Evolutionary conservation across 2,113 vertebrate genomes (phyloP), one percentile per base, ranked within the genome.

Genomic region (Halcyon malimbica): DNA sequence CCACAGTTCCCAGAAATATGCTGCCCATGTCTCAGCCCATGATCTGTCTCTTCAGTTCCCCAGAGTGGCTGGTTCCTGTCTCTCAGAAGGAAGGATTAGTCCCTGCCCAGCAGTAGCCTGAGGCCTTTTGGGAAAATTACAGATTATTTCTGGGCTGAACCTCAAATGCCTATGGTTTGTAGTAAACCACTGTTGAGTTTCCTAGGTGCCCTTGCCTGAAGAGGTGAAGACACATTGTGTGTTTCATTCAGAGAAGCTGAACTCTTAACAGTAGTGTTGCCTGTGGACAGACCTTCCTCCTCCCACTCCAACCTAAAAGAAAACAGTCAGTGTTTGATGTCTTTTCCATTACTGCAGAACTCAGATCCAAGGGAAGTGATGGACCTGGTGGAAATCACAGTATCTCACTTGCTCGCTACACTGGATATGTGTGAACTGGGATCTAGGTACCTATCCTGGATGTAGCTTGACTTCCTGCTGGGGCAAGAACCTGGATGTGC

Each of bases 1-100:
- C 57, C 65, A 35, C 1, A 0, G 1, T 24, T 82, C n/a, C 37
- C 46, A 16, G 41, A 31, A 53, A 20, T 12, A 42, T 5, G 5
- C 13, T 67, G 13, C 18, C 8, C 0, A 5, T 10, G 24, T 25
- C 16, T 46, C n/a, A 31, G 18, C 25, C 20, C 1, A 1, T 17
- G 17, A 60, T 73, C 35, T 29, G 10, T 62, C 13, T 35, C 18
- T 60, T 64, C 20, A 65, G 1, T n/a, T 86, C 41, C 24, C 6
- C 11, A 51, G 37, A 0, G 0, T 26, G 8, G 4, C 26, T 51
- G 7, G 13, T 41, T 79, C 24, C 42, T 68, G 11, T 37, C 29
- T 14, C 16, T 71, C 24, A 77, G 62, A 63, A 94, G 31, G 67
- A 79, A 57, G 19, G 23, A 16, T 82, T 35, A 51, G 17, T 56